These are phyloP conservation scores for Apocrypta bakeri DNA, from an alignment of 1,140 invertebrate genomes.

Conservation along the genomic window DNA sequence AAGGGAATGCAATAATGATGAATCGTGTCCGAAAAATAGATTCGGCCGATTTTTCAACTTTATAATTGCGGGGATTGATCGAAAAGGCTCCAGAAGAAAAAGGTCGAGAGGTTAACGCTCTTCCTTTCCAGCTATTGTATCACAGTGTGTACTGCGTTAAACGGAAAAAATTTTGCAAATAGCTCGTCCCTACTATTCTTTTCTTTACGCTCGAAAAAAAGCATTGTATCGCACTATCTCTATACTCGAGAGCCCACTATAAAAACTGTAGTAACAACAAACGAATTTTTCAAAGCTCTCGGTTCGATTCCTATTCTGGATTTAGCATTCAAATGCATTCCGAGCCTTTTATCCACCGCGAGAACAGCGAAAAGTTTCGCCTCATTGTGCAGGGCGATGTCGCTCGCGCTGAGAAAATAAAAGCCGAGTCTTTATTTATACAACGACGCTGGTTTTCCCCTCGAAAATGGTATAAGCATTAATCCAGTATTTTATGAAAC, in stretches of 20 bases:
- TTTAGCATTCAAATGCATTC: neutral
- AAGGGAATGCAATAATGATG: no score
- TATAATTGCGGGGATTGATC: neutral
- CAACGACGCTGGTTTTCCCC: neutral
- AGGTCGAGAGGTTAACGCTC: neutral
- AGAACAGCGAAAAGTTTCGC: neutral
- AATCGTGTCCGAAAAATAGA: neutral
- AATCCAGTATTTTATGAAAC: neutral
- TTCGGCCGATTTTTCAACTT: neutral
- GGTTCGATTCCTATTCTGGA: neutral
- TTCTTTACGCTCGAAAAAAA: neutral
- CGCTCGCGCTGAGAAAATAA: neutral
- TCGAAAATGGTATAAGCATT: no score
- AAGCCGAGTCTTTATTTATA: neutral
- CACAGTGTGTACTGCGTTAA: neutral
- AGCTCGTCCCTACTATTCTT: neutral
- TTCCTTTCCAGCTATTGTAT: neutral
- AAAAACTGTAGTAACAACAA: neutral
- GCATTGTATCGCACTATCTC: neutral
- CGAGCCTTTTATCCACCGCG: neutral
- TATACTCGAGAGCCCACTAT: neutral
- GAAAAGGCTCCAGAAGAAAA: neutral
- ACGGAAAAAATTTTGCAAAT: neutral
- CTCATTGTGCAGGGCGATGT: neutral
- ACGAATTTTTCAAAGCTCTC: neutral